A percentile compares a stretch with the other conserved stretches of the same genome.
These are phyloP conservation scores for Hypena proboscidalis DNA, from an alignment of 2,888 invertebrate species.

Conservation along the genomic window DNA sequence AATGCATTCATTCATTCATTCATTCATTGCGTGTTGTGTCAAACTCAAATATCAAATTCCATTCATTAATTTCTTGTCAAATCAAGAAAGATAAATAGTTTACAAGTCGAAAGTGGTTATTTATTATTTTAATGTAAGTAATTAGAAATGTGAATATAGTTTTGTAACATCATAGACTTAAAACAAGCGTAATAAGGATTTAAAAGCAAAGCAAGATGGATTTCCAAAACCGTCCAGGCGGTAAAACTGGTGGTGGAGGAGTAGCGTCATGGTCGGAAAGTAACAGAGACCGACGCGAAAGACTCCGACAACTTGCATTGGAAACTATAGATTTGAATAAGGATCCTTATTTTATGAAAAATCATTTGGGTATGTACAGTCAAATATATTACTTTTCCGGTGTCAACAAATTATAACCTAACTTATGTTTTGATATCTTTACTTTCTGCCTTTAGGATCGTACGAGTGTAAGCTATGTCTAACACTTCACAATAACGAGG, in stretches of 20 bases:
- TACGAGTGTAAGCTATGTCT: slow-evolving; percentile 99
- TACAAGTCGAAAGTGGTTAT: no score
- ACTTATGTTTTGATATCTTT: neutral
- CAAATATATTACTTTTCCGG: neutral
- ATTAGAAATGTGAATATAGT: no score
- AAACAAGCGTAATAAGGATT: neutral
- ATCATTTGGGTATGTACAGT: slow-evolving; percentile 91
- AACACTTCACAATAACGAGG: slow-evolving; percentile 99
- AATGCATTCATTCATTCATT: no score
- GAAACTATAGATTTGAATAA: slow-evolving; percentile 99
- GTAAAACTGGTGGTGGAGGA: slow-evolving; percentile 99
- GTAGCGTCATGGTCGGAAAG: slow-evolving; percentile 99
- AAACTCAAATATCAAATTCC: no score
- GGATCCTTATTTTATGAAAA: slow-evolving; percentile 99
- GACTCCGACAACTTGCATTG: slow-evolving; percentile 97
- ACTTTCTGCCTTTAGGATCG: slow-evolving; percentile 87
- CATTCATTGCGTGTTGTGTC: no score
- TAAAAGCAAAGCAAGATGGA: slow-evolving; percentile 88
- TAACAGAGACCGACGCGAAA: slow-evolving; percentile 97
- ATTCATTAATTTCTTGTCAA: no score
- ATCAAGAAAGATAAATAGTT: no score
- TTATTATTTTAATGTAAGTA: no score
- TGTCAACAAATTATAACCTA: slow-evolving; percentile 23
- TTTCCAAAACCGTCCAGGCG: slow-evolving; percentile 99
- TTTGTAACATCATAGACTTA: no score